Conservation (phyloP, 2,888 invertebrate species). For the Temnothorax unifasciatus region DNA sequence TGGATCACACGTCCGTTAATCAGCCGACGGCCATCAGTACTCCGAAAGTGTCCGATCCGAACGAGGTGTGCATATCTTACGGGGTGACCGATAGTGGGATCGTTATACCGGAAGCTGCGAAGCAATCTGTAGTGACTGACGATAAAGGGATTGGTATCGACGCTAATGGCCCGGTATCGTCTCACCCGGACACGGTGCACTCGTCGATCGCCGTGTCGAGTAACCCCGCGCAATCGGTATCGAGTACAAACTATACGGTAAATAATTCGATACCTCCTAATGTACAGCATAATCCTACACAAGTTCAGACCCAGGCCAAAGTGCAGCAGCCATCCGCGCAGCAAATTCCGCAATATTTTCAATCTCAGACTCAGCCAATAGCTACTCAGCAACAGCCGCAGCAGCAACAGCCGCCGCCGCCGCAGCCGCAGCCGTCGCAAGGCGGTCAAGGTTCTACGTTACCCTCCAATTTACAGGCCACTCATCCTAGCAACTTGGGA, state of each 20-base stretch:
- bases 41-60: conserved; percentile 83
- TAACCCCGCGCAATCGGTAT: conserved; percentile 80
- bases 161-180: conserved; percentile 81
- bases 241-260: conserved; percentile 77
- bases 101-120: conserved; percentile 80
- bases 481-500: conserved; percentile 87
- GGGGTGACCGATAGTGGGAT: conserved; percentile 84
- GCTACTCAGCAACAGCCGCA: conserved; percentile 77
- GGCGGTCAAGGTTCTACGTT: conserved; percentile 89
- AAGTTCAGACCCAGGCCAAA: conserved; percentile 87
- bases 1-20: conserved; percentile 91
- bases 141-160: conserved; percentile 80
- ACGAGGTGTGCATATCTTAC: conserved; percentile 85
- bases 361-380: conserved; percentile 78
- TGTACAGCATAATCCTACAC: conserved; percentile 88
- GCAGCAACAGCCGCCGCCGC: conserved; percentile 78
- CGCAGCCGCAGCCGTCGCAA: conserved; percentile 81
- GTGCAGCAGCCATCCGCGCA: conserved; percentile 84
- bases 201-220: conserved; percentile 75
- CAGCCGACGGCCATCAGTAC: conserved; percentile 81
- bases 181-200: conserved; percentile 78
- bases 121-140: conserved; percentile 77
- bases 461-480: conserved; percentile 88
- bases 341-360: conserved; percentile 80
- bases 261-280: conserved; percentile 85